Evolutionary conservation across 2,113 vertebrate species (phyloP).

Genomic region (Ahaetulla prasina): DNA sequence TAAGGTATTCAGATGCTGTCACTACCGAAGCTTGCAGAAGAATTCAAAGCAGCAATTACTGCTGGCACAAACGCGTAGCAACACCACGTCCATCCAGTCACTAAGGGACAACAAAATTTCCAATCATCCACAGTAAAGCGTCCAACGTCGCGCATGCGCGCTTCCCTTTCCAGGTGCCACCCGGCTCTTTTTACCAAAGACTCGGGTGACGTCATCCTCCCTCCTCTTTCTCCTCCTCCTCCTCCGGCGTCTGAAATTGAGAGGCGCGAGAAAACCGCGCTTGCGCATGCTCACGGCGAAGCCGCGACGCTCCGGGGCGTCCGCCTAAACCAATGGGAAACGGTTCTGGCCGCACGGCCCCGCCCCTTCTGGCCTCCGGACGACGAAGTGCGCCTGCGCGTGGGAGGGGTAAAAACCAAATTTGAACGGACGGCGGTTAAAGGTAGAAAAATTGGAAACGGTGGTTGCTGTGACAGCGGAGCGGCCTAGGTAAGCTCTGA

Average conservation of each 20-base stretch:
- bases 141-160: background rate
- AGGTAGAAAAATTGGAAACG: no score
- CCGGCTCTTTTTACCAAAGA: background rate
- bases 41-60: background rate
- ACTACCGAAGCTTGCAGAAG: background rate
- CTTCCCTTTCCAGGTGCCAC: background rate
- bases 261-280: accelerated
- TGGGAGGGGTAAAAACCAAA: no score
- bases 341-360: accelerated
- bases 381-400: background rate
- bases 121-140: background rate
- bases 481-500: background rate
- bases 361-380: background rate
- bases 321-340: background rate
- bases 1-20: background rate
- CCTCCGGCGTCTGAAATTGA: background rate
- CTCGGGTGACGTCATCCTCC: background rate
- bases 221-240: no score
- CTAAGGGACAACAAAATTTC: no score
- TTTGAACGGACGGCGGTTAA: slow-evolving; percentile 4
- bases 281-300: background rate
- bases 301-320: background rate
- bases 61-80: background rate
- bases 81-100: background rate
- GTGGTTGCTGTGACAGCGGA: background rate